Percentiles rank a stretch among this genome's conserved stretches.
Evolutionary conservation across 2,113 vertebrate species (phyloP).

Genomic region (Toxotes chatareus): DNA sequence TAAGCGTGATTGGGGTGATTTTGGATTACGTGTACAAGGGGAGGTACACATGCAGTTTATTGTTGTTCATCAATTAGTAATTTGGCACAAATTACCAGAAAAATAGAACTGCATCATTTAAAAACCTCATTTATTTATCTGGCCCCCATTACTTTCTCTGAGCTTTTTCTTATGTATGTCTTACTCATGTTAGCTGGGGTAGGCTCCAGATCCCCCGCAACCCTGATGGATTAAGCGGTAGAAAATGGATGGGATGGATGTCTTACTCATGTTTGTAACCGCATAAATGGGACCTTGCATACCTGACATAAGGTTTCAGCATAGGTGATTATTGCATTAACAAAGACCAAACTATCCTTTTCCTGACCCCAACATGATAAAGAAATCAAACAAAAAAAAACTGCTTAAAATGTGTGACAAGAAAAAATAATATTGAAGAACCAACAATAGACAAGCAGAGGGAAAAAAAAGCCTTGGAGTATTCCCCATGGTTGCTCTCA

Average conservation of each 20-base stretch:
- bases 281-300: neutral
- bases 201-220: no score
- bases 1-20: neutral
- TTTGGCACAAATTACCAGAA: conserved; percentile 25
- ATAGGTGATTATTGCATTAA: neutral
- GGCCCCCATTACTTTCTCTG: conserved; percentile 2
- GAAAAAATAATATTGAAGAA: conserved; percentile 45
- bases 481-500: conserved; percentile 65
- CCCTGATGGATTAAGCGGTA: no score
- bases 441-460: conserved; percentile 54
- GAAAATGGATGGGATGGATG: no score
- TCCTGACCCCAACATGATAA: conserved; percentile 3
- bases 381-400: conserved; percentile 34
- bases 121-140: conserved; percentile 16
- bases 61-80: conserved; percentile 34
- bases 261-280: neutral
- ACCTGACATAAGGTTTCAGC: neutral
- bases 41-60: conserved; percentile 28
- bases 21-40: conserved; percentile 13
- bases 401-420: conserved; percentile 36
- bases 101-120: conserved; percentile 21
- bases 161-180: conserved; percentile 12
- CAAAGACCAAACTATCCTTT: neutral
- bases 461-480: conserved; percentile 32
- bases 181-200: neutral